phyloP scores from a whole-genome alignment of 2,888 invertebrate species.

The Germaria angustata region DNA sequence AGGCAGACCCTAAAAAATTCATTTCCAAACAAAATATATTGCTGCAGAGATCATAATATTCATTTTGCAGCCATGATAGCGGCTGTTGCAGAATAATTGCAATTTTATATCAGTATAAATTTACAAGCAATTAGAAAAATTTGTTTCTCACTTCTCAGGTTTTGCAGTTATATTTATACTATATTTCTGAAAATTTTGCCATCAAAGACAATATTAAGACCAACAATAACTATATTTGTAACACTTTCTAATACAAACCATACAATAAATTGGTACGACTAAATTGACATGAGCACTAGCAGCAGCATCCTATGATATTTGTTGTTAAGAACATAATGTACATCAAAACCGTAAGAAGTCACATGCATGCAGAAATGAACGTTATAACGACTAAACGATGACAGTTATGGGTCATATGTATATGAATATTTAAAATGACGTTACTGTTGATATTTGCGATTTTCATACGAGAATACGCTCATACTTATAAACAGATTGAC shows the following conservation, averaged over 20 bases:
- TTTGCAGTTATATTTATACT: too few species aligned
- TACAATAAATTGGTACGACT: neutral
- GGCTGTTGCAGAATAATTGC: too few species aligned
- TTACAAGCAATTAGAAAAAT: neutral
- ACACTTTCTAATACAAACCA: neutral
- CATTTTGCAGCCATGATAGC: too few species aligned
- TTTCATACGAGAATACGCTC: neutral
- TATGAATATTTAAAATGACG: slow-evolving; percentile 37
- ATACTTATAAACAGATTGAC: neutral
- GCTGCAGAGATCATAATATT: too few species aligned
- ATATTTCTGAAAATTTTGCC: too few species aligned
- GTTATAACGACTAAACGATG: slow-evolving; percentile 35
- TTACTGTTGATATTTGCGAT: slow-evolving; percentile 36
- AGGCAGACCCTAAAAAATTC: too few species aligned
- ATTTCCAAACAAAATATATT: too few species aligned
- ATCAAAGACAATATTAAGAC: neutral
- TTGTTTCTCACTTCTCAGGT: too few species aligned
- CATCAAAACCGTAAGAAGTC: neutral
- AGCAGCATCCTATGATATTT: neutral
- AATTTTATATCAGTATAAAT: too few species aligned
- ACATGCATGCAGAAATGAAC: neutral
- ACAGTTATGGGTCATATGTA: slow-evolving; percentile 47
- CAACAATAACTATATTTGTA: neutral
- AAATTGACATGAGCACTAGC: slow-evolving; percentile 4
- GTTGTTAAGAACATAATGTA: slow-evolving; percentile 3